These are phyloP conservation scores for Azemiops feae DNA, from an alignment of 2,113 vertebrate species.

Conservation along the genomic window DNA sequence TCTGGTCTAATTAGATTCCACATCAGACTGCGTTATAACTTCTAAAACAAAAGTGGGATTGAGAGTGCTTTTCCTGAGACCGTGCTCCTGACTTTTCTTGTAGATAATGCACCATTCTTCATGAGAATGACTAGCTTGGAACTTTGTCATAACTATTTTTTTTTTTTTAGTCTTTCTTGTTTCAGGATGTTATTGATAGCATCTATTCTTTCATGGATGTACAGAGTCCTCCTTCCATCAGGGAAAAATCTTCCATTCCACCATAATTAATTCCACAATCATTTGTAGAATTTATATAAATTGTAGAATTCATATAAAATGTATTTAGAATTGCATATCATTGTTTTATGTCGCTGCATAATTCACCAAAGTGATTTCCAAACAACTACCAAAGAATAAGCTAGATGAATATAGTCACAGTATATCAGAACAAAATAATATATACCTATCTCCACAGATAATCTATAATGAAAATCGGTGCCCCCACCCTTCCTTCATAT, in stretches of 20 bases:
- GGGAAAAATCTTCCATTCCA: neutral
- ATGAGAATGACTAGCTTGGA: neutral
- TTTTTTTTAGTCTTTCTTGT: neutral
- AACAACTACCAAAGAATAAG: constrained; percentile 15
- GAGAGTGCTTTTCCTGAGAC: neutral
- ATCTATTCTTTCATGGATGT: neutral
- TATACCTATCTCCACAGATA: neutral
- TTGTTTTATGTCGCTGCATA: neutral
- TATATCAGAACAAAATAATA: neutral
- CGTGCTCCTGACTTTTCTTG: neutral
- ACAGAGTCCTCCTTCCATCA: neutral
- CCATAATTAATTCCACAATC: neutral
- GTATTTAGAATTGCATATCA: neutral
- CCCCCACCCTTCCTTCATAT: neutral
- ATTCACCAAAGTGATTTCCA: constrained; percentile 9
- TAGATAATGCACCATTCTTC: neutral
- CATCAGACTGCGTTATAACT: neutral
- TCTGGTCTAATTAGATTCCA: neutral
- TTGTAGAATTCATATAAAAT: constrained; percentile 1
- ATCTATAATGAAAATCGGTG: neutral
- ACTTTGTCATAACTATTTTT: neutral
- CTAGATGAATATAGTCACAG: neutral
- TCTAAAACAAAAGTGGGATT: neutral
- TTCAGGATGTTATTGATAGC: neutral
- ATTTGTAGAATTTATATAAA: neutral